These are phyloP conservation scores for Eurystomus gularis DNA, from an alignment of 2,113 vertebrate genomes.

Conservation along the genomic window DNA sequence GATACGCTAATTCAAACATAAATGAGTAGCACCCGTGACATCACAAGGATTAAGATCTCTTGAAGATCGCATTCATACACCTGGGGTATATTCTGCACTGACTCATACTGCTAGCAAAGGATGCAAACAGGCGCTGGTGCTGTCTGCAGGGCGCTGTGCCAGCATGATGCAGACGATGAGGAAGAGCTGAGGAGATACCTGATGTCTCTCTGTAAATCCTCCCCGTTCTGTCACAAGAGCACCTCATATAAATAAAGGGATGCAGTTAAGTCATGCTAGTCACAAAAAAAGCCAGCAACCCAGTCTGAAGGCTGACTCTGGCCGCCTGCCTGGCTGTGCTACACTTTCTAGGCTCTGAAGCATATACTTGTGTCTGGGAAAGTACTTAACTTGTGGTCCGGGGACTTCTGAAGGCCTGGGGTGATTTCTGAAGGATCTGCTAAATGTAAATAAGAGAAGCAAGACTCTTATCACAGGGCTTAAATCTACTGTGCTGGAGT, in stretches of 20 bases:
- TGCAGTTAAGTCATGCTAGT: not conserved
- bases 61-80: too few relatives aligned
- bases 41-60: not conserved
- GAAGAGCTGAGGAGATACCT: not conserved
- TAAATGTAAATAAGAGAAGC: not conserved
- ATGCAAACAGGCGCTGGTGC: not conserved
- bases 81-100: not conserved
- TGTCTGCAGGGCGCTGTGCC: not conserved
- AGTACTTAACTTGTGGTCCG: not conserved
- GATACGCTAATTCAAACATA: constrained; percentile 29
- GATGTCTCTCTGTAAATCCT: constrained; percentile 3
- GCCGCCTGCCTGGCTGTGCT: not conserved
- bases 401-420: not conserved
- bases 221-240: not conserved
- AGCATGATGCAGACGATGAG: not conserved
- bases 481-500: not conserved
- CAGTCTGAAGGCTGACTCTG: not conserved
- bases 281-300: not conserved
- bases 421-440: not conserved
- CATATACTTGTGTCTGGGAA: not conserved
- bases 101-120: not conserved
- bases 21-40: constrained; percentile 18
- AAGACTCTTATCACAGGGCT: not conserved
- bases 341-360: not conserved
- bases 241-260: not conserved